A percentile compares a stretch with the other conserved stretches of the same genome.
These are phyloP conservation scores for Girardinus metallicus DNA, from an alignment of 2,797 vertebrate species.

Conservation along the genomic window DNA sequence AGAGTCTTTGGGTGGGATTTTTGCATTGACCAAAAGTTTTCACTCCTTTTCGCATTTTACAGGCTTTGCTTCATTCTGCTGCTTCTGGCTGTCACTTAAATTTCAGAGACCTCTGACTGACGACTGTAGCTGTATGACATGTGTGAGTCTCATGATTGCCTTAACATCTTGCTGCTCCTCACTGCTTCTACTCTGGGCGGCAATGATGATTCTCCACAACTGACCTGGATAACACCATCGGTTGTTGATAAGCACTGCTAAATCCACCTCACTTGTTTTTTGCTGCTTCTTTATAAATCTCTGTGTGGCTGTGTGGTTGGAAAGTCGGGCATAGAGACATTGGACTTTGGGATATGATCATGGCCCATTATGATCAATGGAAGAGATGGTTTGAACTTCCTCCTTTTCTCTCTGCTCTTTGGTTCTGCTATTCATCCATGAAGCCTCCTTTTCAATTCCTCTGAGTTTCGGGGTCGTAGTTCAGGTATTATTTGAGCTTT, in stretches of 20 bases:
- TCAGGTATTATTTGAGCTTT: slow-evolving; percentile 1
- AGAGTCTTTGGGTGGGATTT: too few relatives aligned
- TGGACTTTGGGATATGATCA: background rate
- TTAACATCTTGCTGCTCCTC: too few relatives aligned
- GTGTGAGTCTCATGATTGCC: background rate
- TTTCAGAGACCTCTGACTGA: background rate
- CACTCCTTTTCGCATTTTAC: too few relatives aligned
- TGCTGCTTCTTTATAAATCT: background rate
- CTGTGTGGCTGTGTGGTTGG: background rate
- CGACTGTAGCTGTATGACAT: background rate
- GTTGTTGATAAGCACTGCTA: background rate
- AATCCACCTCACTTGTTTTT: background rate
- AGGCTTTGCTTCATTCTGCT: too few relatives aligned
- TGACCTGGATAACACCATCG: background rate
- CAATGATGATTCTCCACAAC: background rate
- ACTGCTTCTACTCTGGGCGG: background rate
- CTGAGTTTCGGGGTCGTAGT: background rate
- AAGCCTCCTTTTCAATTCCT: background rate
- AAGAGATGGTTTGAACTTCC: background rate
- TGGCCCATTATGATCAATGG: background rate
- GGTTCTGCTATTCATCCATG: background rate
- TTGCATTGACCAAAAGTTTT: too few relatives aligned
- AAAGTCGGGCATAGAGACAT: background rate
- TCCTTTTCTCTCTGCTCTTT: background rate
- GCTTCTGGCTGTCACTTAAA: too few relatives aligned